Conservation (phyloP, 2,113 vertebrate genomes). For the Rallus limicola region DNA sequence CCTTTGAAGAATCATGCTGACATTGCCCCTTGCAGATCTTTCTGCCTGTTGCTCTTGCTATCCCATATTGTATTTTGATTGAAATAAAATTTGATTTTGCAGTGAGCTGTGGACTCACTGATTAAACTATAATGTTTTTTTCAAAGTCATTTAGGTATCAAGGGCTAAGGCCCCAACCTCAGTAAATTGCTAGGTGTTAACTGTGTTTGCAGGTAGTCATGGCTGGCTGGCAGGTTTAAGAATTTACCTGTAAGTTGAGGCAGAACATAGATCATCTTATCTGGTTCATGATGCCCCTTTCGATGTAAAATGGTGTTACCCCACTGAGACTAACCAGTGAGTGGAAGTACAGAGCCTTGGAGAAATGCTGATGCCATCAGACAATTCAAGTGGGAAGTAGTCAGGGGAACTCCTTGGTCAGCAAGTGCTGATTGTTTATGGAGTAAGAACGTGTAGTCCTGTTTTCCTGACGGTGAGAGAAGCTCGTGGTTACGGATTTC, state of each 20-base stretch:
- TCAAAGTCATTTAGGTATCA: neutral
- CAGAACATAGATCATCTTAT: neutral
- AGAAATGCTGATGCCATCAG: neutral
- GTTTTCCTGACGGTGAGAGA: neutral
- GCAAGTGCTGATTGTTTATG: neutral
- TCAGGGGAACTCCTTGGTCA: neutral
- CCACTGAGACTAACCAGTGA: neutral
- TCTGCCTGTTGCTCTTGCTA: neutral
- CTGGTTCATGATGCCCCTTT: neutral
- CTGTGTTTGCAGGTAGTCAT: neutral
- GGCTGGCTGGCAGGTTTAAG: neutral
- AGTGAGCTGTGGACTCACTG: neutral
- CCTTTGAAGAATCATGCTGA: neutral
- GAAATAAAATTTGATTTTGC: neutral
- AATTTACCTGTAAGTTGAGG: neutral
- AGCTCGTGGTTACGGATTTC: accelerated
- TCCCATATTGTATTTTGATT: neutral
- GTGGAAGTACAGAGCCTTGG: neutral
- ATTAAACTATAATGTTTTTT: neutral
- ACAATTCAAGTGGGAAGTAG: neutral
- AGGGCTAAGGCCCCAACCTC: neutral
- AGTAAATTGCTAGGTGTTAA: neutral
- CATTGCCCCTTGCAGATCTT: neutral
- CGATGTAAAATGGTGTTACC: neutral
- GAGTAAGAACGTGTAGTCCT: neutral